These are phyloP conservation scores for Osmerus eperlanus DNA, from an alignment of 2,113 vertebrate genomes.

Conservation along the genomic window DNA sequence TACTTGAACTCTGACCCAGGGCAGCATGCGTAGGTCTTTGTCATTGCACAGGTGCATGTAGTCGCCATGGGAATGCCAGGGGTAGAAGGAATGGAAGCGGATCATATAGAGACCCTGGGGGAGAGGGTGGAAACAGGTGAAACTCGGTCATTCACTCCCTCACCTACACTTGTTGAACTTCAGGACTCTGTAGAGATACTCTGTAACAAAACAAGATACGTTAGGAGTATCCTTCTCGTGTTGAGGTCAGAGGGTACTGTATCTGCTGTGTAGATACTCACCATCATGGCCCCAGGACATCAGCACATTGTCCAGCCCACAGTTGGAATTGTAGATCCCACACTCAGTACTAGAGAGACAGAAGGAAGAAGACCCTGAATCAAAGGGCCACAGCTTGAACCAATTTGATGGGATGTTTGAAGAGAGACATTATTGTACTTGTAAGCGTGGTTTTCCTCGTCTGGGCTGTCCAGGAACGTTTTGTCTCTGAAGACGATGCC, in stretches of 20 bases:
- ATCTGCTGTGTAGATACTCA: slow-evolving; percentile 46
- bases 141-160: slow-evolving; percentile 15
- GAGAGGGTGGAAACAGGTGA: background rate
- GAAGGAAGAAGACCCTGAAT: background rate
- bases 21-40: slow-evolving; percentile 79
- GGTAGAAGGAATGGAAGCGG: slow-evolving; percentile 96
- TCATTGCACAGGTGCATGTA: slow-evolving; percentile 84
- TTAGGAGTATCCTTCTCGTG: background rate
- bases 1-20: slow-evolving; percentile 90
- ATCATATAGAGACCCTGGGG: slow-evolving; percentile 85
- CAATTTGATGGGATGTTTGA: background rate
- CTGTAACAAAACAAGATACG: slow-evolving; percentile 59
- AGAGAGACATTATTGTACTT: slow-evolving; percentile 64
- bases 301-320: slow-evolving; percentile 82
- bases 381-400: background rate
- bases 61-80: slow-evolving; percentile 85
- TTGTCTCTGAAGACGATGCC: slow-evolving; percentile 84
- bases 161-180: slow-evolving; percentile 85
- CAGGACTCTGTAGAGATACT: slow-evolving; percentile 88
- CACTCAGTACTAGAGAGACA: slow-evolving; percentile 71
- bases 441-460: slow-evolving; percentile 75
- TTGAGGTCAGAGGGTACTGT: no score
- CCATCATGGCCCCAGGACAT: slow-evolving; percentile 97
- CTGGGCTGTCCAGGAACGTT: slow-evolving; percentile 84
- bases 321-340: slow-evolving; percentile 84